Evolutionary conservation across 2,797 vertebrate species (phyloP).

Genomic region (Pempheris klunzingeri): DNA sequence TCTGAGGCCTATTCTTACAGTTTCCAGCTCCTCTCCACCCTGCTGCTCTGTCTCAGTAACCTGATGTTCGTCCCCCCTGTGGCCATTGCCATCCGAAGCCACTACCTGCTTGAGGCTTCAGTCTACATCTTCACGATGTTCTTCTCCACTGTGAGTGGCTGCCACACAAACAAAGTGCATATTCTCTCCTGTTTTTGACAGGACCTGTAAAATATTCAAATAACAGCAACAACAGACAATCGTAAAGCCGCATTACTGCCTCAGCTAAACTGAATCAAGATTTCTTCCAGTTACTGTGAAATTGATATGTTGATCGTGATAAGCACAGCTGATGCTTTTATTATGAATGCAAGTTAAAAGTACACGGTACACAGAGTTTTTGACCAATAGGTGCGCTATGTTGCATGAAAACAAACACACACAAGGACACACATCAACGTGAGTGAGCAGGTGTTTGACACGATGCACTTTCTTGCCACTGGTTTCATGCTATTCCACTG

Average conservation of each 20-base stretch:
- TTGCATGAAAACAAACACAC: neutral
- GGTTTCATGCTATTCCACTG: neutral
- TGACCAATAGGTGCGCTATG: neutral
- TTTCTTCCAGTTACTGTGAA: neutral
- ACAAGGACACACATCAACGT: neutral
- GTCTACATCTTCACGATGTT: constrained; percentile 99
- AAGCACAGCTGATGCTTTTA: constrained; percentile 11
- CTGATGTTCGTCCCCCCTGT: constrained; percentile 98
- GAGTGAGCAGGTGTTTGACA: neutral
- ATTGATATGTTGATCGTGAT: neutral
- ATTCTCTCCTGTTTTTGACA: constrained; percentile 7
- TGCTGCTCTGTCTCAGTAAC: constrained; percentile 97
- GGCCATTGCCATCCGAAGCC: constrained; percentile 93
- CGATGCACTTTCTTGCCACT: neutral
- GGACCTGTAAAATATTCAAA: constrained; percentile 24
- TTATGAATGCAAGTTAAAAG: neutral
- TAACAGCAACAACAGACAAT: neutral
- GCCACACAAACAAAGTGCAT: neutral
- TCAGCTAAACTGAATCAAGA: neutral
- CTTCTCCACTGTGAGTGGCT: constrained; percentile 94
- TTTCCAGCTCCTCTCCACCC: constrained; percentile 96
- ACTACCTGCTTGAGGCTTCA: constrained; percentile 95
- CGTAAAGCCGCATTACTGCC: neutral
- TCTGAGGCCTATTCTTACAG: constrained; percentile 94
- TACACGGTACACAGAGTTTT: neutral